Conservation (phyloP, 2,113 vertebrate genomes). For the Tragelaphus imberbis region DNA sequence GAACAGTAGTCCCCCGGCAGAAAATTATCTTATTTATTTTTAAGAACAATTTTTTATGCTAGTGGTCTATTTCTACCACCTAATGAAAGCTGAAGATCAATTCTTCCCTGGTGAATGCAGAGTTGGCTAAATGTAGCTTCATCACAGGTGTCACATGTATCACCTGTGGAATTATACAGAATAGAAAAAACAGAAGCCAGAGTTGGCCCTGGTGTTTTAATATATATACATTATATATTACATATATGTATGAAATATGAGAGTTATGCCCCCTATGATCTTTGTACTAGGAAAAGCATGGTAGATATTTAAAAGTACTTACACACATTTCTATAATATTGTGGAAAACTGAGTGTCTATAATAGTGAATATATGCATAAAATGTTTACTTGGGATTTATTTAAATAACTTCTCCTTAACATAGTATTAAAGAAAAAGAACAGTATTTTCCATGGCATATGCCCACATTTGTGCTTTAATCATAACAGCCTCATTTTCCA, state of each 20-base stretch:
- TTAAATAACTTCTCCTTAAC: slow-evolving; percentile 65
- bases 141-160: slow-evolving; percentile 75
- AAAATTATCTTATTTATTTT: slow-evolving; percentile 71
- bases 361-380: slow-evolving; percentile 32
- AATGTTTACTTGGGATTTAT: slow-evolving; percentile 41
- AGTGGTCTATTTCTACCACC: slow-evolving; percentile 72
- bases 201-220: slow-evolving; percentile 67
- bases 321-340: slow-evolving; percentile 59
- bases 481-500: slow-evolving; percentile 66
- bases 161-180: slow-evolving; percentile 72
- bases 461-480: slow-evolving; percentile 73
- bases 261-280: slow-evolving; percentile 68
- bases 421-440: slow-evolving; percentile 66
- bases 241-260: slow-evolving; percentile 44
- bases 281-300: slow-evolving; percentile 60
- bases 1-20: slow-evolving; percentile 71
- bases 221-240: slow-evolving; percentile 11
- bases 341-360: neutral
- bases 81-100: slow-evolving; percentile 73
- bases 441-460: slow-evolving; percentile 69
- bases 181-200: slow-evolving; percentile 71
- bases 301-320: slow-evolving; percentile 63
- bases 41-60: slow-evolving; percentile 68
- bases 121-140: slow-evolving; percentile 67
- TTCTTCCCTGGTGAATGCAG: slow-evolving; percentile 73